phyloP scores from a whole-genome alignment of 2,113 vertebrate genomes.

The Ammodramus savannarum region DNA sequence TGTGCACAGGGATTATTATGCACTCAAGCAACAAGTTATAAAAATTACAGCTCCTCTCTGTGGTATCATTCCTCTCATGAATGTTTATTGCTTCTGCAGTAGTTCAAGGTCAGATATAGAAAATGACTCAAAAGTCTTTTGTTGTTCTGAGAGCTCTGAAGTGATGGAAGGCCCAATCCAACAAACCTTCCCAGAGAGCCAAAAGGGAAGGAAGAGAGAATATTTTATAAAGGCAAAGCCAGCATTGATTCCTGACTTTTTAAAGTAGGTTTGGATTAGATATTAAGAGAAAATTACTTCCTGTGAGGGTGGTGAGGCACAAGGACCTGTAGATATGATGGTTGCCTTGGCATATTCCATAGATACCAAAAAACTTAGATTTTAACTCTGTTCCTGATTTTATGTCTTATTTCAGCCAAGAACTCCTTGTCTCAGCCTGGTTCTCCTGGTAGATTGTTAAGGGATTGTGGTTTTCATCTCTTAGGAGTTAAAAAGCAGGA shows the following conservation, averaged over 20 bases:
- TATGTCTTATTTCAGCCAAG: not conserved
- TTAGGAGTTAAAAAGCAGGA: not conserved
- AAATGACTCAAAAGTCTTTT: not conserved
- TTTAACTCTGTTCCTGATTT: not conserved
- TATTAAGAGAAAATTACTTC: not conserved
- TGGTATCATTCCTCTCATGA: not conserved
- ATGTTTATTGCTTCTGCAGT: not conserved
- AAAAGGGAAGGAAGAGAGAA: not conserved
- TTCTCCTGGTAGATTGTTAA: not conserved
- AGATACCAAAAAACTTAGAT: not conserved
- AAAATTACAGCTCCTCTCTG: not conserved
- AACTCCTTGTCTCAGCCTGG: not conserved
- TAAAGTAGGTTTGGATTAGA: not conserved
- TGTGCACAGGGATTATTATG: not conserved
- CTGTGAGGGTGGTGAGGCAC: not conserved
- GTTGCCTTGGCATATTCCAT: not conserved
- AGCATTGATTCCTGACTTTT: not conserved
- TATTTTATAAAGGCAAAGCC: not conserved
- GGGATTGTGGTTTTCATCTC: not conserved
- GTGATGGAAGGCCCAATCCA: not conserved
- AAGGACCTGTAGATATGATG: not conserved
- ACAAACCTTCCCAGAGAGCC: not conserved
- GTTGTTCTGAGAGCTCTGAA: not conserved
- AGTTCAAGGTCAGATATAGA: not conserved
- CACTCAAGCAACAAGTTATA: not conserved